Percentiles rank a stretch among this genome's conserved stretches.
phyloP scores from a whole-genome alignment of 2,888 invertebrate species.

The Mimumesa dahlbomi region DNA sequence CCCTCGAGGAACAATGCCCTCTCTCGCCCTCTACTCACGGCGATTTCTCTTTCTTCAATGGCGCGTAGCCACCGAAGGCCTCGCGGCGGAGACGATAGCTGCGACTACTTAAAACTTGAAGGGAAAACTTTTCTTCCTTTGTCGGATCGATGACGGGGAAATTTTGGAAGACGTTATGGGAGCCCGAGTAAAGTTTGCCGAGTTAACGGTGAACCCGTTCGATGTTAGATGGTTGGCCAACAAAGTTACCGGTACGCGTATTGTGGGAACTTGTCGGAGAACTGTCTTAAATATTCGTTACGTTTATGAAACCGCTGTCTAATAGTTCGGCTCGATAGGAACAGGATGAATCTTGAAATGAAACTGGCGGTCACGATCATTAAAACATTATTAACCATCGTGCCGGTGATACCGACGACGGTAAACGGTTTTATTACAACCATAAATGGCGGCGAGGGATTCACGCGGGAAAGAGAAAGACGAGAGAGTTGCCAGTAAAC shows the following conservation, averaged over 20 bases:
- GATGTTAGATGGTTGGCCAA: too few relatives aligned
- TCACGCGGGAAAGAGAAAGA: background rate
- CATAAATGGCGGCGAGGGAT: constrained; percentile 23
- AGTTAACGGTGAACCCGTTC: too few relatives aligned
- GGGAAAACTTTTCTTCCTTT: constrained; percentile 53
- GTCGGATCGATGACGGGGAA: constrained; percentile 54
- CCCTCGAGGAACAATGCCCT: constrained; percentile 65
- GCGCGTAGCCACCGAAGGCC: too few relatives aligned
- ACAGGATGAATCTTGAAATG: background rate
- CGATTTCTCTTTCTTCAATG: constrained; percentile 38
- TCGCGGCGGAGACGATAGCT: constrained; percentile 39
- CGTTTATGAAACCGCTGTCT: too few relatives aligned
- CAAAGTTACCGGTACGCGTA: too few relatives aligned
- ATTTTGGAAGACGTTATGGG: constrained; percentile 49
- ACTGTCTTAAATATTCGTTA: too few relatives aligned
- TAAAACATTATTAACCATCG: constrained; percentile 29
- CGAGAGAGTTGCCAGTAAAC: background rate
- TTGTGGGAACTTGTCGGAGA: too few relatives aligned
- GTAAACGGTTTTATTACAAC: constrained; percentile 4
- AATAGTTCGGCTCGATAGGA: too few relatives aligned
- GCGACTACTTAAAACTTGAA: constrained; percentile 61
- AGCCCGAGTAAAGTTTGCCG: too few relatives aligned
- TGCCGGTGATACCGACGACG: background rate
- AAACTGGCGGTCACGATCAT: constrained; percentile 23
- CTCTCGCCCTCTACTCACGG: constrained; percentile 25